Conservation (phyloP, 2,888 invertebrate species). For the Merodon equestris region DNA sequence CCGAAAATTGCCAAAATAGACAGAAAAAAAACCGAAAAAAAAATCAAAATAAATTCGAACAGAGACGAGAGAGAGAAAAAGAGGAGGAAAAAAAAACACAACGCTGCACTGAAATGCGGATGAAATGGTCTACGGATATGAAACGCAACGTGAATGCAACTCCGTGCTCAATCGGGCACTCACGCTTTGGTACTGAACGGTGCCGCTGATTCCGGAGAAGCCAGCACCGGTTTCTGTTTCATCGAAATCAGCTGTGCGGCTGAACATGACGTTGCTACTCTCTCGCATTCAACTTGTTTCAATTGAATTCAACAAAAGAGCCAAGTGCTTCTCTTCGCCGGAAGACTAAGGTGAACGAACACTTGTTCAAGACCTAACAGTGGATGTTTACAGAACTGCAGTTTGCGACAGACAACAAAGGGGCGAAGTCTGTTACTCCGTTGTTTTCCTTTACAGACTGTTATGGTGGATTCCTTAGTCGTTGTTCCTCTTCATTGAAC, state of each 20-base stretch:
- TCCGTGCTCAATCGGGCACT: slow-evolving; percentile 29
- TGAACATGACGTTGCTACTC: slow-evolving; percentile 7
- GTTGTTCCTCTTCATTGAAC: no score
- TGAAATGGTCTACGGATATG: slow-evolving; percentile 38
- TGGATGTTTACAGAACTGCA: not conserved
- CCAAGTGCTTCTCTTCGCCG: slow-evolving; percentile 2
- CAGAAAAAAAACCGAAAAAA: slow-evolving; percentile 13
- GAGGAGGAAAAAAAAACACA: not conserved
- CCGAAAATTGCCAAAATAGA: not conserved
- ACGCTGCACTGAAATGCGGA: slow-evolving; percentile 37
- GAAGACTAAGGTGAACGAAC: slow-evolving; percentile 33
- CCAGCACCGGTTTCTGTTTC: slow-evolving; percentile 26
- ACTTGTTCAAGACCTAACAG: slow-evolving; percentile 23
- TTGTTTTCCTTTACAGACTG: not conserved
- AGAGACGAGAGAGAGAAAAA: slow-evolving; percentile 21
- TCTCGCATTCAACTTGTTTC: slow-evolving; percentile 45
- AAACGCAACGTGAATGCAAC: slow-evolving; percentile 32
- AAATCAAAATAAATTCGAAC: slow-evolving; percentile 15
- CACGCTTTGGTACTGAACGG: slow-evolving; percentile 61
- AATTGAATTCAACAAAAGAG: slow-evolving; percentile 37
- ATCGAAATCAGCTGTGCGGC: slow-evolving; percentile 41
- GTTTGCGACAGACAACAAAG: slow-evolving; percentile 55
- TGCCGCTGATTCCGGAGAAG: slow-evolving; percentile 30
- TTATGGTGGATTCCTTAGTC: slow-evolving; percentile 16
- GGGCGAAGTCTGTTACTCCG: slow-evolving; percentile 13